Conservation (phyloP, 2,113 vertebrate genomes). For the Opisthocomus hoazin region DNA sequence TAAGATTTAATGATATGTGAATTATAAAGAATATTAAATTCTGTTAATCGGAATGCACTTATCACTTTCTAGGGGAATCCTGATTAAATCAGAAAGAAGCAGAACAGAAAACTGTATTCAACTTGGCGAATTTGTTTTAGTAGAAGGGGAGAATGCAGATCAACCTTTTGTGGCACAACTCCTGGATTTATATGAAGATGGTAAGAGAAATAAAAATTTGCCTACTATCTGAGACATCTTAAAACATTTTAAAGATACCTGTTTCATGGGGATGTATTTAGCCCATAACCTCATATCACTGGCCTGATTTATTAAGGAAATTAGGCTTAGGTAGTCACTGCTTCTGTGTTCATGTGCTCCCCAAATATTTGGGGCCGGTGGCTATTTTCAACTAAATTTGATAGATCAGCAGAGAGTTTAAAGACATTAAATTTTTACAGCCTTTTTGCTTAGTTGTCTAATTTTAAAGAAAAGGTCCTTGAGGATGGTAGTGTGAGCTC, state of each 20-base stretch:
- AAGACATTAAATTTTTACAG: not conserved
- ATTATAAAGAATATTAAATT: not conserved
- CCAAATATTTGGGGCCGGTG: not conserved
- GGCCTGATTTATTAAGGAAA: not conserved
- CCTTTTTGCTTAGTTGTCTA: not conserved
- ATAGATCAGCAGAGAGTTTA: not conserved
- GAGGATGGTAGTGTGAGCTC: not conserved
- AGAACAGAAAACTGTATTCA: conserved; percentile 51
- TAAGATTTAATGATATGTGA: not conserved
- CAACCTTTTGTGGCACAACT: conserved; percentile 84
- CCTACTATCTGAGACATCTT: not conserved
- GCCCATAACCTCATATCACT: not conserved
- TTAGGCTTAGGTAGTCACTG: not conserved
- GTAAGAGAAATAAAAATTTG: conserved; percentile 69
- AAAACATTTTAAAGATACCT: not conserved
- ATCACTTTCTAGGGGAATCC: conserved; percentile 73
- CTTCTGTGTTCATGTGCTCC: not conserved
- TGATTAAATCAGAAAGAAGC: conserved; percentile 68
- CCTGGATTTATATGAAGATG: conserved; percentile 80
- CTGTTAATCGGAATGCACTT: not conserved
- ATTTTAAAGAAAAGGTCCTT: not conserved
- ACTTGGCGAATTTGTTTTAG: conserved; percentile 82
- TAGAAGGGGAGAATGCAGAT: conserved; percentile 81
- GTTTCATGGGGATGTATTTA: not conserved
- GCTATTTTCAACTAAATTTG: not conserved